Percentiles rank a stretch among this genome's conserved stretches.
These are phyloP conservation scores for Catalaphyllia jardinei DNA, from an alignment of 64 coral and sea anemone genomes.

Conservation along the genomic window DNA sequence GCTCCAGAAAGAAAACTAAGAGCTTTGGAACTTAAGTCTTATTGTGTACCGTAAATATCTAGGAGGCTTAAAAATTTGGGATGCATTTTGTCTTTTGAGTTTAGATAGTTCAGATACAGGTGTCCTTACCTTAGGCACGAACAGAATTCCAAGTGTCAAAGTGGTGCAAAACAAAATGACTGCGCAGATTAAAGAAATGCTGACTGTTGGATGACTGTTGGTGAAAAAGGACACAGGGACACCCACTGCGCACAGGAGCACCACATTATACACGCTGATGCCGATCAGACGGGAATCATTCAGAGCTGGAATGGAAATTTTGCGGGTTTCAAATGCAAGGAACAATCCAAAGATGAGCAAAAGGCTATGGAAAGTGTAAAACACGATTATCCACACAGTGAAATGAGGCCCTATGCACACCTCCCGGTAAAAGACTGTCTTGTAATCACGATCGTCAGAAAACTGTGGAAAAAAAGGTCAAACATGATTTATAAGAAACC, in stretches of 20 bases:
- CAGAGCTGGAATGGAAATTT: conserved; percentile 79
- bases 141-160: conserved; percentile 79
- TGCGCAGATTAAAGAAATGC: conserved; percentile 77
- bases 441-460: conserved; percentile 73
- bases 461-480: conserved; percentile 47
- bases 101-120: neutral
- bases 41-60: too few species aligned
- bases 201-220: conserved; percentile 47
- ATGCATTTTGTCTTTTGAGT: too few species aligned
- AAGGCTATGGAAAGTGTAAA: conserved; percentile 84
- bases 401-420: conserved; percentile 79
- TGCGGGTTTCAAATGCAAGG: conserved; percentile 84
- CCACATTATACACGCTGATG: conserved; percentile 92
- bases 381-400: conserved; percentile 60
- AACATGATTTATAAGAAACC: neutral
- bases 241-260: conserved; percentile 84
- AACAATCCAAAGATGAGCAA: conserved; percentile 85
- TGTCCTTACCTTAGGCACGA: conserved; percentile 77
- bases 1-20: too few species aligned
- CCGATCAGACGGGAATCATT: conserved; percentile 91
- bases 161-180: conserved; percentile 89
- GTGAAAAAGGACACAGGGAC: conserved; percentile 83
- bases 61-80: too few species aligned
- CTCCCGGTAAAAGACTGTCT: conserved; percentile 71
- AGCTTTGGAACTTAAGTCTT: too few species aligned